Evolutionary conservation across 2,797 vertebrate species (phyloP).

Genomic region (Apogon hyalosoma): DNA sequence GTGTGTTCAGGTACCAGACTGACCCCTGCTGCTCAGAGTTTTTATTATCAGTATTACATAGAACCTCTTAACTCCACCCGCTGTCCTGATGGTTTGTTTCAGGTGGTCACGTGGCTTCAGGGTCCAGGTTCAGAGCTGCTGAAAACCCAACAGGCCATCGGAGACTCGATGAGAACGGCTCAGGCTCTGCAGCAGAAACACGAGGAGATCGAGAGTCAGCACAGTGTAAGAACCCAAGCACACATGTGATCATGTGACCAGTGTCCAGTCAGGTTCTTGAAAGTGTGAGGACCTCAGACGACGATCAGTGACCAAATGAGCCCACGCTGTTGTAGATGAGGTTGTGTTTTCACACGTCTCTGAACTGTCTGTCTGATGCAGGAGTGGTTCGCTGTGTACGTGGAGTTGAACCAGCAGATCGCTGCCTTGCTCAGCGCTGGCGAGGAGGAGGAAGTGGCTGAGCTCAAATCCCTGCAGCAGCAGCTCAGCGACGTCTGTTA

Average conservation of each 20-base stretch:
- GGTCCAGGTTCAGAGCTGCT: conserved; percentile 97
- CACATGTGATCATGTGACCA: neutral
- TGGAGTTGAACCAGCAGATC: conserved; percentile 99
- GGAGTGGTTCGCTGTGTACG: conserved; percentile 99
- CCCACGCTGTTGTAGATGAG: too few relatives aligned
- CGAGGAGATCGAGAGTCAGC: conserved; percentile 98
- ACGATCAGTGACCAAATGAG: too few relatives aligned
- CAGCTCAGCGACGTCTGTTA: conserved; percentile 99
- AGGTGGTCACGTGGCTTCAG: conserved; percentile 99
- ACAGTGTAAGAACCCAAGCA: conserved; percentile 88
- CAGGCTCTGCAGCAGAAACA: conserved; percentile 98
- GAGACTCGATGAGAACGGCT: conserved; percentile 95
- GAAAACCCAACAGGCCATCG: conserved; percentile 95
- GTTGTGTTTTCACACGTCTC: too few relatives aligned
- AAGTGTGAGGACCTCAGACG: too few relatives aligned
- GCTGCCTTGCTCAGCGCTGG: conserved; percentile 92
- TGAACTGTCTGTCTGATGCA: conserved; percentile 53
- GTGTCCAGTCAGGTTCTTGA: too few relatives aligned
- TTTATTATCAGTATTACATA: too few relatives aligned
- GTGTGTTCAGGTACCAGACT: too few relatives aligned
- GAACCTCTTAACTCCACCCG: too few relatives aligned
- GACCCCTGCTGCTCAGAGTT: too few relatives aligned
- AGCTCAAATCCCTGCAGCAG: conserved; percentile 94
- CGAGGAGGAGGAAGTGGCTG: conserved; percentile 94
- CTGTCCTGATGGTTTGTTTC: conserved; percentile 14